A percentile compares a stretch with the other conserved stretches of the same genome.
Conservation (phyloP, 2,113 vertebrate genomes). For the Desmodus rotundus region DNA sequence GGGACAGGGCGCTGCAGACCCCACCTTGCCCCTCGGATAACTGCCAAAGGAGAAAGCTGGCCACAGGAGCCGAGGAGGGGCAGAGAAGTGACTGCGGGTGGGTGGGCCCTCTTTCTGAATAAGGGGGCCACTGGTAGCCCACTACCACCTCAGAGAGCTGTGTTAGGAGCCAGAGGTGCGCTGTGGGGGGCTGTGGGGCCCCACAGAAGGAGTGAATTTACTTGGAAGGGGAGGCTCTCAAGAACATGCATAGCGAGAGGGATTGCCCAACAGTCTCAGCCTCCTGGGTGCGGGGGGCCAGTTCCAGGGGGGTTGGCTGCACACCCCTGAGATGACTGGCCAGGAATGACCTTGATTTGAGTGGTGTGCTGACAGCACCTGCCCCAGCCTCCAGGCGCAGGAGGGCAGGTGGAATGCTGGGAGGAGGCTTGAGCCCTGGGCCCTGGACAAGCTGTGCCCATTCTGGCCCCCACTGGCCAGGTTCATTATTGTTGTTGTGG, state of each 20-base stretch:
- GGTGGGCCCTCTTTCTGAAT: neutral
- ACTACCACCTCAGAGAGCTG: too few species aligned
- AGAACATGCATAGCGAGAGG: neutral
- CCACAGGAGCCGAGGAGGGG: neutral
- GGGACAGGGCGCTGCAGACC: neutral
- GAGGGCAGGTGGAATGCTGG: neutral
- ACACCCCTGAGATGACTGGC: neutral
- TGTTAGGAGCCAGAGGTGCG: neutral
- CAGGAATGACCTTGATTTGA: neutral
- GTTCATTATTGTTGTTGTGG: neutral
- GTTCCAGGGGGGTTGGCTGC: neutral
- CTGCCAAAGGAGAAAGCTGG: neutral
- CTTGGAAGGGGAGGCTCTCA: neutral
- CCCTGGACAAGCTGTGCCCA: neutral
- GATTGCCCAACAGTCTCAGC: neutral
- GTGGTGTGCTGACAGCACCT: neutral
- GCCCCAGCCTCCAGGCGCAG: neutral
- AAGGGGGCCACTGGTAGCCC: neutral
- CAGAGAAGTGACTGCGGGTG: neutral
- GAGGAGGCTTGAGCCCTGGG: neutral
- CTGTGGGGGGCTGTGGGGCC: fast-evolving
- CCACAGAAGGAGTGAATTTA: neutral
- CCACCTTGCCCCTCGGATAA: neutral
- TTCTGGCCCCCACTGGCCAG: neutral
- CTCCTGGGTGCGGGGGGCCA: neutral